Conservation (phyloP, 2,113 vertebrate species). For the Actinemys pallida region DNA sequence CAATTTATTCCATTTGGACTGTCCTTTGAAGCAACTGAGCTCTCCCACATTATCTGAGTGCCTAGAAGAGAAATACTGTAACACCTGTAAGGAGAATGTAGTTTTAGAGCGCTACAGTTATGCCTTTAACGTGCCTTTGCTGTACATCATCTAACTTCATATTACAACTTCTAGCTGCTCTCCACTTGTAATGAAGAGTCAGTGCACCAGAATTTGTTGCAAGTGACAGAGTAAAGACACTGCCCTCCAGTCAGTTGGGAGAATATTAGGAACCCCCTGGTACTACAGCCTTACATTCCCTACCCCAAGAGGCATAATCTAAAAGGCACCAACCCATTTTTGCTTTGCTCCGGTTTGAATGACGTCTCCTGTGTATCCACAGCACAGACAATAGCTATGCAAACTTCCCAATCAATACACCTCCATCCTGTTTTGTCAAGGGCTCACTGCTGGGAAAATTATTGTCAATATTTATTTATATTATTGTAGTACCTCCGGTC, state of each 20-base stretch:
- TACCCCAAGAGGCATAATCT: neutral
- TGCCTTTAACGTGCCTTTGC: neutral
- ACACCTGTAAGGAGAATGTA: neutral
- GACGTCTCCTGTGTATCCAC: neutral
- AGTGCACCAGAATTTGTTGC: neutral
- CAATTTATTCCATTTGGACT: neutral
- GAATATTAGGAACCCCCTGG: neutral
- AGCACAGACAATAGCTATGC: neutral
- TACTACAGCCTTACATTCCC: rapidly evolving
- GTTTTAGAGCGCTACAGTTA: neutral
- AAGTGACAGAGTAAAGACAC: neutral
- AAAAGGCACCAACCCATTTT: neutral
- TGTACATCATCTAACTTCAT: neutral
- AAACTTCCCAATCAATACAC: neutral
- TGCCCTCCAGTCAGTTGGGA: neutral
- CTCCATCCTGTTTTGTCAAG: neutral
- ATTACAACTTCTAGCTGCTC: neutral
- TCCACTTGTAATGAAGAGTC: neutral
- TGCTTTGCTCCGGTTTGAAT: neutral
- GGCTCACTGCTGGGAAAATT: neutral
- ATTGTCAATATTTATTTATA: neutral
- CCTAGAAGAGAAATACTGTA: neutral
- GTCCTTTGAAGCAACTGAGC: neutral
- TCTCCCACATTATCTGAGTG: neutral
- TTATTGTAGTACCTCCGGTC: conserved; percentile 10